Percentiles rank a stretch among this genome's conserved stretches.
phyloP scores from a whole-genome alignment of 2,888 invertebrate genomes.

The Apodemia zela region DNA sequence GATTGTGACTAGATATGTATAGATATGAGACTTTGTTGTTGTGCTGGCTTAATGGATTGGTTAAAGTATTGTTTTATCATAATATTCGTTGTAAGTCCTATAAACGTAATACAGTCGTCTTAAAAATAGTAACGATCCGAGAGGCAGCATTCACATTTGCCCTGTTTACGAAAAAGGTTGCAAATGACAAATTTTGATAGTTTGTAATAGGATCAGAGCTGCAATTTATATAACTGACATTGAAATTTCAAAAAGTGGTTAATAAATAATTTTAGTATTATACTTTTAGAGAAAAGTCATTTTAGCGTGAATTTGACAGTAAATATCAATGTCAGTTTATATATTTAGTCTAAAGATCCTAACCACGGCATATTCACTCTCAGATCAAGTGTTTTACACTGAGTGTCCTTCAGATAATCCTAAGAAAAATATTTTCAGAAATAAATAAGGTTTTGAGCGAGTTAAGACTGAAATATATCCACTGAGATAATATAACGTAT shows the following conservation, averaged over 20 bases:
- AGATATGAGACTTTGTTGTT: not conserved
- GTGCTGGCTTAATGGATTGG: not conserved
- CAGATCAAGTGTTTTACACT: conserved; percentile 5
- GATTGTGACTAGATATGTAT: not conserved
- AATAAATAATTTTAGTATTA: too few relatives aligned
- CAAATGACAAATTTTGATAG: not conserved
- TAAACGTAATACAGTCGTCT: conserved; percentile 43
- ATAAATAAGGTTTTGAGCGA: conserved; percentile 50
- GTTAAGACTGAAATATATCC: conserved; percentile 21
- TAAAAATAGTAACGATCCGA: conserved; percentile 8
- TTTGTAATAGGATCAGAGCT: not conserved
- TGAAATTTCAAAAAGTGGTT: too few relatives aligned
- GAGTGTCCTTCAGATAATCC: conserved; percentile 16
- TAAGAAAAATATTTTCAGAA: conserved; percentile 34
- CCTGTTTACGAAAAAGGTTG: not conserved
- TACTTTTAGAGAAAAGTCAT: too few relatives aligned
- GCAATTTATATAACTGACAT: not conserved
- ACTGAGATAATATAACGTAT: not conserved
- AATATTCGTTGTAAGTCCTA: conserved; percentile 32
- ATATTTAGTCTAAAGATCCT: not conserved
- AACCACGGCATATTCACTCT: conserved; percentile 15
- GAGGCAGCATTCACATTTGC: conserved; percentile 11
- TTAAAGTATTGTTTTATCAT: not conserved
- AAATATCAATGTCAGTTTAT: not conserved
- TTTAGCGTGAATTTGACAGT: too few relatives aligned